Evolutionary conservation across 2,888 invertebrate species (phyloP).

Genomic region (Dyspetes luteomarginatus): DNA sequence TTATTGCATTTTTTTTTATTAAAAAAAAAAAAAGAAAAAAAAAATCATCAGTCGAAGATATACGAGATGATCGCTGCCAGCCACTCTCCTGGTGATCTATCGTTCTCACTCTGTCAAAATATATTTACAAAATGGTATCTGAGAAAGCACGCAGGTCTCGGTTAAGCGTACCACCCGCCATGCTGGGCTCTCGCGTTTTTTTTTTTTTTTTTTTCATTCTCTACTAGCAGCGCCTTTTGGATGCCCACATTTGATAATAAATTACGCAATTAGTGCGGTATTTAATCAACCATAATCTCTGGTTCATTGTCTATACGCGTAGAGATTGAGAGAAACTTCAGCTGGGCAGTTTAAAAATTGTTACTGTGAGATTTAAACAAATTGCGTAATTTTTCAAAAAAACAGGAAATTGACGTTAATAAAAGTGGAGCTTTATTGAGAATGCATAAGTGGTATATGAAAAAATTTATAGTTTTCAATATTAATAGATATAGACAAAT

Average conservation of each 20-base stretch:
- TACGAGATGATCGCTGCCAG: slow-evolving; percentile 17
- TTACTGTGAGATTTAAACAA: neutral
- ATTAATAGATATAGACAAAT: no score
- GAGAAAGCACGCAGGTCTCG: slow-evolving; percentile 37
- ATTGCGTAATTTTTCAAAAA: no score
- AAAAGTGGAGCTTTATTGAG: no score
- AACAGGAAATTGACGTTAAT: no score
- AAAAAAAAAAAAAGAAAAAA: neutral
- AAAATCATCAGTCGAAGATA: neutral
- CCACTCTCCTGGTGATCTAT: slow-evolving; percentile 47
- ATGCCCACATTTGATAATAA: slow-evolving; percentile 71
- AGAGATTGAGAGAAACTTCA: neutral
- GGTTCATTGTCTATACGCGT: neutral
- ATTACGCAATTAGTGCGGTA: slow-evolving; percentile 79
- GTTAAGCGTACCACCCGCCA: slow-evolving; percentile 57
- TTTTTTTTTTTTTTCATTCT: slow-evolving; percentile 14
- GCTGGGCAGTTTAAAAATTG: neutral
- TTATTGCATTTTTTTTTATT: slow-evolving; percentile 18
- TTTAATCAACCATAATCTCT: slow-evolving; percentile 74
- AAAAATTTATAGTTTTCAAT: no score
- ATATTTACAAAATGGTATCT: slow-evolving; percentile 50
- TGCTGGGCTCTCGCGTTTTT: neutral
- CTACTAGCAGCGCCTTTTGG: slow-evolving; percentile 20
- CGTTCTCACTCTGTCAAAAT: slow-evolving; percentile 55
- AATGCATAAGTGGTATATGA: no score